Base-by-base conservation (phyloP, 2,113 vertebrate species). In the Leucopsar rothschildi region DNA sequence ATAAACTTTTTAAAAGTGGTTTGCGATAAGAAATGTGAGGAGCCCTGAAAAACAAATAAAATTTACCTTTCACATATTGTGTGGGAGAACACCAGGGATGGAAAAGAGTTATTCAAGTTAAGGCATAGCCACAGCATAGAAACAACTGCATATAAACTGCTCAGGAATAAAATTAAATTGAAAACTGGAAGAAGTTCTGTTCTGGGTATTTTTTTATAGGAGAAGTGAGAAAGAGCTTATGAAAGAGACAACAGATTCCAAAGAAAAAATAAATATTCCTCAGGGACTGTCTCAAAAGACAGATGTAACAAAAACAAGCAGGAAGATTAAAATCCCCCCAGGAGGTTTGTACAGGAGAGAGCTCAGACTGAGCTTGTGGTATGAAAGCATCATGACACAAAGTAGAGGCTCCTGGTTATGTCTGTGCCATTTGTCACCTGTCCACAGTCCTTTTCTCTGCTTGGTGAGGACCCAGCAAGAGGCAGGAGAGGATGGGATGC, bases 161-260 rank as follows among this genome's bases (percentile, higher is more conserved):
- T 28, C 56, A 81, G 84, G 88, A 93, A 92, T 84, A 71, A 94
- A 96, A 94, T 83, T 81, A 86, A 94, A 88, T 90, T 92, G 72
- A 77, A 92, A 92, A 77, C 76, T 92, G 92, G 80, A 93, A 80
- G 68, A 68, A 88, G 17, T 84, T 92, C 82, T 88, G 44, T 68
- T 63, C 76, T 83, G 86, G 69, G 12, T 88, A 59, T 72, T 64
- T 93, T 95, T 96, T 95, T 75, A 78, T 68, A 92, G 72, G n/a
- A 93, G 60, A 96, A 94, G 72, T 44, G 80, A 97, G 86, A 93
- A 92, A 66, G 80, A 78, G 82, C 73, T 96, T 96, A 92, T 84
- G 82, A 86, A 96, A 92, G 91, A 93, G 64, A 93, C 39, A 63
- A 69, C 64, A 86, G 60, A 94, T 97, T 95, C 83, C 91, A 68